A percentile compares a stretch with the other conserved stretches of the same genome.
phyloP scores from a whole-genome alignment of 2,888 invertebrate species.

The Lacanobia wlatinum region DNA sequence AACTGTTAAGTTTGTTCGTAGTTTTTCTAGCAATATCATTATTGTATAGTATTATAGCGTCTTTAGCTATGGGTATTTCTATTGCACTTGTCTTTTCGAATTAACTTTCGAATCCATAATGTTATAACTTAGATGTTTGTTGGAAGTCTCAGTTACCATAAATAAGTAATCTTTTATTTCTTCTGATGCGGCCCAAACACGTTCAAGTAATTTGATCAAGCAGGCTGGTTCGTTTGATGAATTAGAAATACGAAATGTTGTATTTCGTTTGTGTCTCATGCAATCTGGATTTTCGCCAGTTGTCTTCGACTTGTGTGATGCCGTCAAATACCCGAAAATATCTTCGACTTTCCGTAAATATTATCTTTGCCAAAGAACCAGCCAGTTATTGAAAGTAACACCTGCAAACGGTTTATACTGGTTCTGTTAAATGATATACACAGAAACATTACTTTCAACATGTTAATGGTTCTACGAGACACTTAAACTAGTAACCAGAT shows the following conservation, averaged over 20 bases:
- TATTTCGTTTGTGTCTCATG: background rate
- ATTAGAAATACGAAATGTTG: no score
- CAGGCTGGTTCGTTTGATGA: no score
- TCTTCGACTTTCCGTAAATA: background rate
- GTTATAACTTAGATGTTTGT: no score
- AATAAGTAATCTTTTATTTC: no score
- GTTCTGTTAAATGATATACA: constrained; percentile 4
- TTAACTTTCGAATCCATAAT: background rate
- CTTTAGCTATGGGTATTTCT: background rate
- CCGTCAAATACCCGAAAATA: background rate
- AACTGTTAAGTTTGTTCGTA: constrained; percentile 56
- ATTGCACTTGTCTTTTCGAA: background rate
- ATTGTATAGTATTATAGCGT: background rate
- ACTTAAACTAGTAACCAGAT: background rate
- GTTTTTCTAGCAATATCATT: constrained; percentile 27
- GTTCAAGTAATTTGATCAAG: no score
- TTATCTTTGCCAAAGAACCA: background rate
- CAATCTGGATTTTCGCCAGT: no score
- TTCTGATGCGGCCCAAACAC: no score
- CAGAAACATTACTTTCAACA: background rate
- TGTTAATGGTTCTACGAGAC: background rate
- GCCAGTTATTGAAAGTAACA: background rate
- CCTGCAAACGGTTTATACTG: background rate
- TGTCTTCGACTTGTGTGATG: background rate
- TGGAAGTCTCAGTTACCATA: no score